A percentile compares a stretch with the other conserved stretches of the same genome.
Conservation (phyloP, 2,113 vertebrate genomes). For the Atherinomorus stipes region DNA sequence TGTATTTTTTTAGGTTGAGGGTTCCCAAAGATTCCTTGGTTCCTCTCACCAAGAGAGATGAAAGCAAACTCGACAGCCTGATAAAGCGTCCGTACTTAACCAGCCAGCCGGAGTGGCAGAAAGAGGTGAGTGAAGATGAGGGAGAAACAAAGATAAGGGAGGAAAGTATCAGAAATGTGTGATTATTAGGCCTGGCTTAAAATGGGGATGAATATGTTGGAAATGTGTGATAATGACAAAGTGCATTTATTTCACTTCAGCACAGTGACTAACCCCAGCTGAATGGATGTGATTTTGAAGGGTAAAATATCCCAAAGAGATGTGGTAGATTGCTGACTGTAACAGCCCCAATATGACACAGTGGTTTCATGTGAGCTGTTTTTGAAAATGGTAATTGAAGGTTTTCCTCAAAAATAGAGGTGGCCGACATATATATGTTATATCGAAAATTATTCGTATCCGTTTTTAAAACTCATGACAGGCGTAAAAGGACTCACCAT, state of each 20-base stretch:
- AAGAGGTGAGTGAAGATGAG: constrained; percentile 83
- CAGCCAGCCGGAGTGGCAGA: constrained; percentile 89
- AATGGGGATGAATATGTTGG: too few species aligned
- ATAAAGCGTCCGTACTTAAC: constrained; percentile 89
- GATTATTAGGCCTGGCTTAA: neutral
- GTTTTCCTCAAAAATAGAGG: too few species aligned
- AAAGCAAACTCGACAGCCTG: constrained; percentile 89
- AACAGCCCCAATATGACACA: neutral
- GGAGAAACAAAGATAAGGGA: neutral
- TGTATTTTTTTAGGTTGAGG: constrained; percentile 82
- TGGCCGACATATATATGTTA: too few species aligned
- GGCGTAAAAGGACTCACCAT: too few species aligned
- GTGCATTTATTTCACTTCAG: too few species aligned
- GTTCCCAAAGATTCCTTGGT: constrained; percentile 86
- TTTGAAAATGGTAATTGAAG: neutral
- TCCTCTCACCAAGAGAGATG: constrained; percentile 88
- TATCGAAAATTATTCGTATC: too few species aligned
- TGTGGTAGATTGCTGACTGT: too few species aligned
- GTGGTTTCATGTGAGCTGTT: neutral
- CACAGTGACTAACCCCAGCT: neutral
- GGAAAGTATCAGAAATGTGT: neutral
- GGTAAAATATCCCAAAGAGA: neutral
- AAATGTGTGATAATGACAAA: too few species aligned
- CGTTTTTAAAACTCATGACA: too few species aligned
- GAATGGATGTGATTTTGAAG: neutral